A percentile compares a stretch with the other conserved stretches of the same genome.
Evolutionary conservation across 2,797 vertebrate genomes (phyloP).

Genomic region (Alectoris magna): DNA sequence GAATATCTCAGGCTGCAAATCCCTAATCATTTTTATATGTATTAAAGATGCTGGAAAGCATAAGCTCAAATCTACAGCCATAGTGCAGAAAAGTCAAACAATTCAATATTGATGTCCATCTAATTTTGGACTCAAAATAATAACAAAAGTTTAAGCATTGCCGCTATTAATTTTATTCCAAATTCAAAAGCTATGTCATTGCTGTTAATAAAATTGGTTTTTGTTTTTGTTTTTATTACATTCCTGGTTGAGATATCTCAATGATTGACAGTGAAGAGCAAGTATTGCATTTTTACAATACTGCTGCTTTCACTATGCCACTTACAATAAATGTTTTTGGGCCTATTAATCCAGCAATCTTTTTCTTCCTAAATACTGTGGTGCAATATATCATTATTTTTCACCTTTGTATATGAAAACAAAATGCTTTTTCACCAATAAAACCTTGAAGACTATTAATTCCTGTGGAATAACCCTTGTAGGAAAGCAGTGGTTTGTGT

Average conservation of each 20-base stretch:
- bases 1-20: neutral
- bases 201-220: neutral
- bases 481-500: neutral
- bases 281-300: neutral
- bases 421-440: neutral
- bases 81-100: neutral
- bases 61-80: neutral
- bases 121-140: neutral
- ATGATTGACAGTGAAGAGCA: neutral
- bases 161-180: neutral
- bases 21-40: neutral
- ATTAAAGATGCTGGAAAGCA: neutral
- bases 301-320: neutral
- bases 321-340: neutral
- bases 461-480: constrained; percentile 28
- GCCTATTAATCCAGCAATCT: neutral
- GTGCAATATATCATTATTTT: neutral
- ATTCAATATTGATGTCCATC: neutral
- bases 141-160: rapidly evolving
- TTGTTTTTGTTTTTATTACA: neutral
- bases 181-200: neutral
- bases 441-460: constrained; percentile 9
- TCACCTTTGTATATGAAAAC: neutral
- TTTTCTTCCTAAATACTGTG: neutral
- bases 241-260: neutral